Conservation (phyloP, 2,888 invertebrate species). For the Lagria hirta region DNA sequence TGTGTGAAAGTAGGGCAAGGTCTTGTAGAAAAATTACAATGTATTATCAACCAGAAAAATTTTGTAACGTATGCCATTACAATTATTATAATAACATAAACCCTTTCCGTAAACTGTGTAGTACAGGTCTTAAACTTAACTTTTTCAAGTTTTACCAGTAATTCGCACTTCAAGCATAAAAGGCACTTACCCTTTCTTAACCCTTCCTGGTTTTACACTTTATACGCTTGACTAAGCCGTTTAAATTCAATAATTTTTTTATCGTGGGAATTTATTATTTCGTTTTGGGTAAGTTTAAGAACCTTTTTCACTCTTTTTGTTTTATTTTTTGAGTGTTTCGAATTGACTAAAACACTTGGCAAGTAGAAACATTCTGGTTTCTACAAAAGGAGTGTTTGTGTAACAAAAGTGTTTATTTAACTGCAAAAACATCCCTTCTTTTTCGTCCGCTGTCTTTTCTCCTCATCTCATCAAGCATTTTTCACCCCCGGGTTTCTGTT, state of each 20-base stretch:
- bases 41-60: too few species aligned
- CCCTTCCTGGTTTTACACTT: constrained; percentile 10
- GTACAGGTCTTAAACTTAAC: neutral
- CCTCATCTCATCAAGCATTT: constrained; percentile 2
- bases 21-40: too few species aligned
- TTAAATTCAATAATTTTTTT: neutral
- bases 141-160: constrained; percentile 13
- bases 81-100: constrained; percentile 3
- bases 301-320: constrained; percentile 13
- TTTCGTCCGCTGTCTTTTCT: constrained; percentile 19
- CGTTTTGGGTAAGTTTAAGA: constrained; percentile 5
- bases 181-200: constrained; percentile 5
- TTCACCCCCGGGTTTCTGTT: constrained; percentile 1
- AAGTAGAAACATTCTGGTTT: constrained; percentile 36
- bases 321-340: constrained; percentile 29
- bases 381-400: constrained; percentile 37
- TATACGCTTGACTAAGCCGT: constrained; percentile 5
- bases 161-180: constrained; percentile 4
- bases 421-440: constrained; percentile 38
- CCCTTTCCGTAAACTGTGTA: constrained; percentile 6
- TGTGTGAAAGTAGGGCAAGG: too few species aligned
- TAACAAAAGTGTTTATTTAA: constrained; percentile 40
- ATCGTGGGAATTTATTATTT: constrained; percentile 17
- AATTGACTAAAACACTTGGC: constrained; percentile 26
- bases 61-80: too few species aligned